Evolutionary conservation across 2,113 vertebrate genomes (phyloP).

Genomic region (Erinaceus europaeus): DNA sequence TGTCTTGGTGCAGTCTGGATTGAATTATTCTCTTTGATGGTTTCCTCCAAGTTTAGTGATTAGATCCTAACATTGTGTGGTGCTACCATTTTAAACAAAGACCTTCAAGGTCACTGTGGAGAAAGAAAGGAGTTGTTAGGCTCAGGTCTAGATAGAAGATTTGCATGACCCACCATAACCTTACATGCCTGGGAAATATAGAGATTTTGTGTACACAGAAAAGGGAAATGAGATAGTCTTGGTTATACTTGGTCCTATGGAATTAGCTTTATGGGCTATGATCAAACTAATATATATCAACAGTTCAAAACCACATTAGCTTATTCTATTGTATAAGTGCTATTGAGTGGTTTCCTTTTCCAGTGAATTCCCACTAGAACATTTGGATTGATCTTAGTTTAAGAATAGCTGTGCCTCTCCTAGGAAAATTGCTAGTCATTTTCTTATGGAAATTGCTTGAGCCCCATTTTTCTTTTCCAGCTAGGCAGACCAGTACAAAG

Average conservation of each 20-base stretch:
- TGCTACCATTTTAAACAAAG: neutral
- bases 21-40: neutral
- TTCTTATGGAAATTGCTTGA: neutral
- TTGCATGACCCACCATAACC: neutral
- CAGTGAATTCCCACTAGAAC: neutral
- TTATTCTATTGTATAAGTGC: neutral
- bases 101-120: neutral
- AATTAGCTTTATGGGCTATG: neutral
- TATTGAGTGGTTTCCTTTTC: neutral
- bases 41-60: too few species aligned
- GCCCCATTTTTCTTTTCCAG: neutral
- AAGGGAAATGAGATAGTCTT: neutral
- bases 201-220: neutral
- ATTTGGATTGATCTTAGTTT: neutral
- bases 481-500: neutral
- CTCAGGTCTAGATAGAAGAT: neutral
- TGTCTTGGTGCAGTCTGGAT: neutral
- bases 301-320: neutral
- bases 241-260: neutral
- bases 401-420: neutral
- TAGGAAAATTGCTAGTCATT: neutral
- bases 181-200: neutral
- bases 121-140: neutral
- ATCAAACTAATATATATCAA: neutral
- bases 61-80: neutral